Conservation (phyloP, 2,888 invertebrate species). For the Aspidiotus rigidus region DNA sequence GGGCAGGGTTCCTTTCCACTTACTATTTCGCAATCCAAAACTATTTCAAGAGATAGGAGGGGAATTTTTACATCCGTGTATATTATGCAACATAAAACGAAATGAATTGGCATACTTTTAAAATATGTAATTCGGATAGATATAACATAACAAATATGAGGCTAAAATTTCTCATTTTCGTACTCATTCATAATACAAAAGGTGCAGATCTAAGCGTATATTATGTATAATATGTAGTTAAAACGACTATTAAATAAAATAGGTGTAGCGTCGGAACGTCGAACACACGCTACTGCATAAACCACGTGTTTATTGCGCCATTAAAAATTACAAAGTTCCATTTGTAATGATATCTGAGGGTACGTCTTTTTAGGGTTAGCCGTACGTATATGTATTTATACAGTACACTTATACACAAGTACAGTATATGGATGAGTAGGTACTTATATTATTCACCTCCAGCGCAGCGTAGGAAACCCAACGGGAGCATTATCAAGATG, state of each 20-base stretch:
- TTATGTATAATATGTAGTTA: no score
- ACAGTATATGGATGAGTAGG: background rate
- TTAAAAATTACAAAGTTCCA: conserved; percentile 28
- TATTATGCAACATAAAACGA: no score
- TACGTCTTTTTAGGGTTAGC: conserved; percentile 2
- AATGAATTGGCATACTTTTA: no score
- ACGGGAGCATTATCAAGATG: conserved; percentile 29
- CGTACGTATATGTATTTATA: conserved; percentile 25
- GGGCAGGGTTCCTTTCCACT: no score
- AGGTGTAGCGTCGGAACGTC: background rate
- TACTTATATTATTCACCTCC: background rate
- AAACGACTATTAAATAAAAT: conserved; percentile 21
- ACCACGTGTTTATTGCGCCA: conserved; percentile 32
- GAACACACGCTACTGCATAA: conserved; percentile 25
- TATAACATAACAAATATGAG: no score
- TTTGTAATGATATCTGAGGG: conserved; percentile 27
- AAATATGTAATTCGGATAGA: no score
- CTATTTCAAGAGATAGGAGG: no score
- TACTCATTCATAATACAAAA: no score
- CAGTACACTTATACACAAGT: conserved; percentile 6
- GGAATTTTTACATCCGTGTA: no score
- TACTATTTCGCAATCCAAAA: no score
- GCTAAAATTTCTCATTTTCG: no score
- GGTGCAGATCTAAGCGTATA: no score
- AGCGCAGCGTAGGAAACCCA: conserved; percentile 9